Evolutionary conservation across 2,888 invertebrate genomes (phyloP), one percentile per base, ranked within the genome.

Genomic region (Trichopoda pennipes): DNA sequence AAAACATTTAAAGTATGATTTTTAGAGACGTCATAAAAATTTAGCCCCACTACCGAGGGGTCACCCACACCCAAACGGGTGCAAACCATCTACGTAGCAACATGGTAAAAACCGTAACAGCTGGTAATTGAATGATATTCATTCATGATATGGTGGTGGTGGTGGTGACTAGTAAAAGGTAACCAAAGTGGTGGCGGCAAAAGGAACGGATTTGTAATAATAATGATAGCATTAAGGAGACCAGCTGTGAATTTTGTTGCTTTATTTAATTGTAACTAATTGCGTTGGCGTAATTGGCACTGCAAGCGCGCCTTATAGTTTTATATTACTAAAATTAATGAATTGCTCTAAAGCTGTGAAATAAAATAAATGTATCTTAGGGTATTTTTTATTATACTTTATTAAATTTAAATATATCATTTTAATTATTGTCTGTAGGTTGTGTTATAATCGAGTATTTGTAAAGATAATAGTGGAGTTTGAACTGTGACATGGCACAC

Each of bases 21-120:
- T 91, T 91, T 91, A 89, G 91, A 91, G 91, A 91, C 91, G 91
- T 91, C 91, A 90, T 91, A 91, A 91, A 90, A 90, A 90, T 90
- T 89, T 90, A 82, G 82, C 82, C 82, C 82, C 82, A 82, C 82
- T 82, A 76, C 82, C 82, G 82, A 82, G 82, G 82, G 79, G 82
- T 82, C 82, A 79, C 82, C 82, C 49, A 73, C 74, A 72, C 79
- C 72, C 49, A 70, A 75, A 19, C 66, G 82, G 58, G 82, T 82
- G 47, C 82, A 82, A 79, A 82, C 82, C 79, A 72, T 82, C 72
- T 82, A 82, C 68, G 82, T 82, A 56, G 82, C 82, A 68, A 82
- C 82, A 12, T 82, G 82, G 82, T 82, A 68, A 79, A 56, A 85
- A 85, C 85, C 51, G 53, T 68, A 73, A 76, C 72, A 80, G 55